A percentile compares a stretch with the other conserved stretches of the same genome.
Evolutionary conservation across 2,113 vertebrate genomes (phyloP).

Genomic region (Amphiprion ocellaris): DNA sequence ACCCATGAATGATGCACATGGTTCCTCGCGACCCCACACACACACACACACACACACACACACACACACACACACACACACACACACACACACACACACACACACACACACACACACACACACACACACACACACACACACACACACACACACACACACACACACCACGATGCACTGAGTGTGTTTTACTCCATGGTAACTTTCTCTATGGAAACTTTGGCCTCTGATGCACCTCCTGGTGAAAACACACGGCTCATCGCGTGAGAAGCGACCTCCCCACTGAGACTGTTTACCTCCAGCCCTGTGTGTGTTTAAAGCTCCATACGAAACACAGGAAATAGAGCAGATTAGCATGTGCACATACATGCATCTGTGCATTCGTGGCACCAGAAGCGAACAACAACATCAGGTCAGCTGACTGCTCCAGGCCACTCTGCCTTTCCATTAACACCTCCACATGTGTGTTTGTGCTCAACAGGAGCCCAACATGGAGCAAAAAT

Average conservation of each 20-base stretch:
- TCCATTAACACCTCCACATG: constrained; percentile 62
- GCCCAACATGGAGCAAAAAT: neutral
- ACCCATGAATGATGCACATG: constrained; percentile 63
- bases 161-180: neutral
- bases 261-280: constrained; percentile 58
- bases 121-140: neutral
- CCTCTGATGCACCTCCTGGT: constrained; percentile 32
- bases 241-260: constrained; percentile 48
- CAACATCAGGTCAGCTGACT: constrained; percentile 63
- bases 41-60: constrained; percentile 15
- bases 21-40: constrained; percentile 10
- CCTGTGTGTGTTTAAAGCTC: neutral
- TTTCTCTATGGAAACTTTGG: constrained; percentile 60
- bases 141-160: neutral
- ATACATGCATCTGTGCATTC: neutral
- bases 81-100: neutral
- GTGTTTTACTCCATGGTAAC: constrained; percentile 46
- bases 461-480: constrained; percentile 17
- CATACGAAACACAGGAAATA: neutral
- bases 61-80: neutral
- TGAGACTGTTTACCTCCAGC: constrained; percentile 56
- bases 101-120: constrained; percentile 14
- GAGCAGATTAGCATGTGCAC: neutral
- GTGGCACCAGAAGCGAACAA: constrained; percentile 51
- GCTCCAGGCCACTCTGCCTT: constrained; percentile 21